Conservation (phyloP, 1,140 invertebrate genomes). For the Bathynomus jamesi region DNA sequence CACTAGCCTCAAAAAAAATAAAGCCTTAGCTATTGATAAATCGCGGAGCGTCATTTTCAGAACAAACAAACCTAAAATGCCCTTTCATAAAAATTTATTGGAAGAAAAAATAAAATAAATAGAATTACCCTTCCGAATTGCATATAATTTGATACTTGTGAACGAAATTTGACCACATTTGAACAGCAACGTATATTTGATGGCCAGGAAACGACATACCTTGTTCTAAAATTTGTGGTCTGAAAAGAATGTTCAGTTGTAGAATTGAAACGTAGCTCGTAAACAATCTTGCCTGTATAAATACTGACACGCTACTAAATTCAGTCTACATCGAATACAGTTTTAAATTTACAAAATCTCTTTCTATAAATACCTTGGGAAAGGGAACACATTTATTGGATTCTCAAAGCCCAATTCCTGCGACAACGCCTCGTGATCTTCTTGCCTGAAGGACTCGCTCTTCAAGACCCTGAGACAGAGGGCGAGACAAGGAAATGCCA, state of each 20-base stretch:
- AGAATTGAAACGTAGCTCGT: no score
- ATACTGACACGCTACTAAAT: no score
- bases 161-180: conserved; percentile 13
- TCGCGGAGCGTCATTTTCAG: no score
- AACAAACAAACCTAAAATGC: no score
- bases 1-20: no score
- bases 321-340: no score
- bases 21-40: no score
- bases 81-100: no score
- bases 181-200: conserved; percentile 5
- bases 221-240: conserved; percentile 6
- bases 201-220: conserved; percentile 11
- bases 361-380: conserved; percentile 33
- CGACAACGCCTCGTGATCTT: conserved; percentile 40
- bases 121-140: conserved; percentile 9
- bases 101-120: no score
- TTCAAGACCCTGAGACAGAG: conserved; percentile 38
- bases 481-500: conserved; percentile 52
- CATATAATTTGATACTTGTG: background rate
- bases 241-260: no score
- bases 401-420: conserved; percentile 41
- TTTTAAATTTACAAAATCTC: no score
- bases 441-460: conserved; percentile 33
- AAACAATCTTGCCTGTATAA: no score
- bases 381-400: conserved; percentile 38